A percentile compares a stretch with the other conserved stretches of the same genome.
Evolutionary conservation across 37 sponge, comb jelly and placozoan genomes (phyloP).

Genomic region (Petrosia ficiformis): DNA sequence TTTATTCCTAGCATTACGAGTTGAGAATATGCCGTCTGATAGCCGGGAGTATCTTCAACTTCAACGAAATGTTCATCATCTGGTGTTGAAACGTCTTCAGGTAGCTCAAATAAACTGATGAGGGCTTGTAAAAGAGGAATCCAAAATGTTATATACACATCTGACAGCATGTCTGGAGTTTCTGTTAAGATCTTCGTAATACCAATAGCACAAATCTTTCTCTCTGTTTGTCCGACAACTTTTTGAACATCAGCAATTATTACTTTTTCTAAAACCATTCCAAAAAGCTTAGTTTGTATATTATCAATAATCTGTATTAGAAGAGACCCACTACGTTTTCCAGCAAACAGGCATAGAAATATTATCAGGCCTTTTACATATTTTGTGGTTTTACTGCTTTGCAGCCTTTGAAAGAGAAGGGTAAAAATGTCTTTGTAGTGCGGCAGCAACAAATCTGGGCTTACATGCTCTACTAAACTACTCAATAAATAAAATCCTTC

Average conservation of each 20-base stretch:
- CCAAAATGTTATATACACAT: slow-evolving; percentile 81
- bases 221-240: slow-evolving; percentile 81
- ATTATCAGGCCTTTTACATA: slow-evolving; percentile 92
- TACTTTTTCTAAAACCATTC: slow-evolving; percentile 93
- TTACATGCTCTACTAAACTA: slow-evolving; percentile 76
- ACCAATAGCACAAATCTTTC: slow-evolving; percentile 95
- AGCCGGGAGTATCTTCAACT: slow-evolving; percentile 97
- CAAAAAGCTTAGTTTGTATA: slow-evolving; percentile 93
- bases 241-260: slow-evolving; percentile 90
- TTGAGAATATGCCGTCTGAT: slow-evolving; percentile 90
- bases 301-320: slow-evolving; percentile 80
- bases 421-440: slow-evolving; percentile 81
- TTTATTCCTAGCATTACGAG: slow-evolving; percentile 82
- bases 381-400: slow-evolving; percentile 91
- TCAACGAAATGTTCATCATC: slow-evolving; percentile 97
- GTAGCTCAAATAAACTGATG: slow-evolving; percentile 86
- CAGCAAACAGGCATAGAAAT: slow-evolving; percentile 87
- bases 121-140: slow-evolving; percentile 74
- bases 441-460: slow-evolving; percentile 31
- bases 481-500: slow-evolving; percentile 93
- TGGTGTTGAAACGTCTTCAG: slow-evolving; percentile 74
- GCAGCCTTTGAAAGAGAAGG: slow-evolving; percentile 90
- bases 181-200: slow-evolving; percentile 93
- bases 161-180: slow-evolving; percentile 78
- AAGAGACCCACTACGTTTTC: slow-evolving; percentile 76